phyloP scores from a whole-genome alignment of 2,888 invertebrate species.

The Protonemura montana region DNA sequence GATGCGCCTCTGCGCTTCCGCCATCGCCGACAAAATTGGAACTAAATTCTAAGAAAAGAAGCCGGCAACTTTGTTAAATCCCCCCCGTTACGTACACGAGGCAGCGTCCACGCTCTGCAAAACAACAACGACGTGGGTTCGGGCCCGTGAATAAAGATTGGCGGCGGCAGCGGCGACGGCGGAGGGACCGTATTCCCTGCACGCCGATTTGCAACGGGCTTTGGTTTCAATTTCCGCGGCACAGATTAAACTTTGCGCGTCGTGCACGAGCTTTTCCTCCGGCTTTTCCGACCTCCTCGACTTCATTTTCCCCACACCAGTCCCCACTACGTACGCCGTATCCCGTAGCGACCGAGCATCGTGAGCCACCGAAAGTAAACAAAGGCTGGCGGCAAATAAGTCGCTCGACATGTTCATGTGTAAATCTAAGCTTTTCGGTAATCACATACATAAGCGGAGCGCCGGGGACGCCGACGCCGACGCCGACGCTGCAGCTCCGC shows the following conservation, averaged over 20 bases:
- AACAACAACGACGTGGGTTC: too few relatives aligned
- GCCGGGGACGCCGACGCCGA: not conserved
- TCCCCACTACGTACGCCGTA: not conserved
- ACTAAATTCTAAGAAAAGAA: not conserved
- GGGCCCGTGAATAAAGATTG: too few relatives aligned
- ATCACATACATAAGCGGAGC: slow-evolving; percentile 33
- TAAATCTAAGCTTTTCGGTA: slow-evolving; percentile 30
- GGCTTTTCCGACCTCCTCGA: not conserved
- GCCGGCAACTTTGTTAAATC: not conserved
- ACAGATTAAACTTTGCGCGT: slow-evolving; percentile 1
- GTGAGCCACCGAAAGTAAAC: not conserved
- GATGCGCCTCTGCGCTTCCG: too few relatives aligned
- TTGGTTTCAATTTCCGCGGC: not conserved
- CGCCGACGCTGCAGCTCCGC: not conserved
- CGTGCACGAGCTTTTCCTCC: not conserved
- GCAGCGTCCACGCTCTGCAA: too few relatives aligned
- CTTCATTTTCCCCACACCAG: not conserved
- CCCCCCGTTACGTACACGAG: not conserved
- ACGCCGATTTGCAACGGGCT: not conserved
- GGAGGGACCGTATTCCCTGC: not conserved
- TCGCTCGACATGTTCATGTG: slow-evolving; percentile 27
- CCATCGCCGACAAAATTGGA: not conserved
- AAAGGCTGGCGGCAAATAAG: slow-evolving; percentile 25
- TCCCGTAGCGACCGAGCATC: not conserved
- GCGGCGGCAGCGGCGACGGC: not conserved